Conservation (phyloP, 1,140 invertebrate genomes). For the Bombyx mandarina region DNA sequence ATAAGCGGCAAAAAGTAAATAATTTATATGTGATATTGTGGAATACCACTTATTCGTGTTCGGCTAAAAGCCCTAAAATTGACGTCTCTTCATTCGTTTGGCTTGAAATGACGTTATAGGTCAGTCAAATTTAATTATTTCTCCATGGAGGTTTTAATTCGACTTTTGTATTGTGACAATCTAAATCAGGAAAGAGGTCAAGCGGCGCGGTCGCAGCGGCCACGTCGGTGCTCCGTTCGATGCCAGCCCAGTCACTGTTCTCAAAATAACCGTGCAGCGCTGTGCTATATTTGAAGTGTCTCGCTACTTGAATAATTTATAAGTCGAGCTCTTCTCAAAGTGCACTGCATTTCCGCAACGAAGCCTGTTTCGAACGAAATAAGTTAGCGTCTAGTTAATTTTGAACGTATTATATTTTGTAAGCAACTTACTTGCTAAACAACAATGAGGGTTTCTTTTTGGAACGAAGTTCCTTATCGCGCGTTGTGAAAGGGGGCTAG, state of each 20-base stretch:
- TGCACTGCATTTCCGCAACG: constrained; percentile 51
- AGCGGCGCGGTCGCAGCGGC: constrained; percentile 13
- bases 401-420: neutral
- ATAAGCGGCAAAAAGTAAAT: too few relatives aligned
- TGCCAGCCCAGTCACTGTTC: constrained; percentile 31
- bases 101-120: too few relatives aligned
- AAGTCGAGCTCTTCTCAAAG: constrained; percentile 48
- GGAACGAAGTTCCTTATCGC: too few relatives aligned
- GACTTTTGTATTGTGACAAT: constrained; percentile 6
- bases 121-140: too few relatives aligned
- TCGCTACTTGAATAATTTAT: constrained; percentile 66
- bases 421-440: neutral
- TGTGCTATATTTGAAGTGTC: constrained; percentile 63
- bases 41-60: too few relatives aligned
- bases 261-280: constrained; percentile 55
- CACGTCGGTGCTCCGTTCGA: constrained; percentile 9
- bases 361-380: constrained; percentile 31
- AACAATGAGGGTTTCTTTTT: neutral
- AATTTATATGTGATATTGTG: too few relatives aligned
- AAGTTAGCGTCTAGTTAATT: constrained; percentile 12
- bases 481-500: too few relatives aligned
- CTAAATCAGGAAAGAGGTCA: constrained; percentile 21
- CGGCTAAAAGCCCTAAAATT: too few relatives aligned
- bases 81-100: too few relatives aligned
- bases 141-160: too few relatives aligned